phyloP scores from a whole-genome alignment of 2,888 invertebrate genomes.

The Hesperia comma region DNA sequence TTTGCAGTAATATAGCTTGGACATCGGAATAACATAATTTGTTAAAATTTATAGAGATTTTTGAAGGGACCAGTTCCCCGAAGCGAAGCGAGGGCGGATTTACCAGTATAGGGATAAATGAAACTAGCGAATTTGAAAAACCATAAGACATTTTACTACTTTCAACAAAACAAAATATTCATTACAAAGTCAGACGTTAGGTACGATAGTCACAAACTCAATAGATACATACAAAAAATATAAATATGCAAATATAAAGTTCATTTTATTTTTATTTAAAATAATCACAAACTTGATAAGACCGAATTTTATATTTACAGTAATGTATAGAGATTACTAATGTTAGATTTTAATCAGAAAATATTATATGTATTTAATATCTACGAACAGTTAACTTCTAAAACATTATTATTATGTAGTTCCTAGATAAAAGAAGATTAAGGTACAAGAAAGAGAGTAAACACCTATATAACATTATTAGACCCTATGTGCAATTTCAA shows the following conservation, averaged over 20 bases:
- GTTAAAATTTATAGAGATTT: no score
- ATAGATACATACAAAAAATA: slow-evolving; percentile 8
- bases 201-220: slow-evolving; percentile 16
- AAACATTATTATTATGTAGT: not conserved
- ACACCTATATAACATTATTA: not conserved
- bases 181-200: slow-evolving; percentile 17
- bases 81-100: no score
- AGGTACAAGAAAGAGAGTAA: not conserved
- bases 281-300: not conserved
- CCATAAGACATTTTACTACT: slow-evolving; percentile 19
- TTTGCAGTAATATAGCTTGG: no score
- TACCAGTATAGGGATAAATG: slow-evolving; percentile 14
- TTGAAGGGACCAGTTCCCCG: no score
- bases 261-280: not conserved
- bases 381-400: not conserved
- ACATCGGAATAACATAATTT: no score
- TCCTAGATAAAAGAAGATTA: not conserved
- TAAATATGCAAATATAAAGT: slow-evolving; percentile 21
- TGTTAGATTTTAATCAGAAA: slow-evolving; percentile 1
- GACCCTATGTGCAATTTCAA: not conserved
- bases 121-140: slow-evolving; percentile 8
- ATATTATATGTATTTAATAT: not conserved
- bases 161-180: slow-evolving; percentile 23
- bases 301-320: not conserved
- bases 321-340: not conserved